phyloP scores from a whole-genome alignment of 1,140 invertebrate species.

The Panagrolaimus sp. region DNA sequence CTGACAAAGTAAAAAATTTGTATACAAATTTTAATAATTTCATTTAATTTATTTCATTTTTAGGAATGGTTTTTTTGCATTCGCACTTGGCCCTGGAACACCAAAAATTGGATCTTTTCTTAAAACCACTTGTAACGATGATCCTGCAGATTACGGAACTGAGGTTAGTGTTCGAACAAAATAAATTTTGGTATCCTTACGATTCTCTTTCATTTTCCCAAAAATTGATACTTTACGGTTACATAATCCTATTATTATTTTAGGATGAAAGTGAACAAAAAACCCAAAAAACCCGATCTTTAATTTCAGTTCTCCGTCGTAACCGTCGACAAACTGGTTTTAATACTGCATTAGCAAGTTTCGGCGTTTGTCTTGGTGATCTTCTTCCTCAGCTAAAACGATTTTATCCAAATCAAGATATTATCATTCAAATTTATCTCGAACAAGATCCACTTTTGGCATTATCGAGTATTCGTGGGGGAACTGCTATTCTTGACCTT shows the following conservation, averaged over 20 bases:
- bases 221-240: too few relatives aligned
- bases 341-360: slow-evolving; percentile 31
- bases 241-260: too few relatives aligned
- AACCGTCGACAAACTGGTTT: slow-evolving; percentile 26
- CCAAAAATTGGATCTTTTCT: slow-evolving; percentile 55
- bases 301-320: slow-evolving; percentile 8
- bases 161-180: slow-evolving; percentile 23
- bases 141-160: slow-evolving; percentile 52
- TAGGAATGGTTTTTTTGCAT: slow-evolving; percentile 47
- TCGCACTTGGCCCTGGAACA: slow-evolving; percentile 55
- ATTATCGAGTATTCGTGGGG: slow-evolving; percentile 43
- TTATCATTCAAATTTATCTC: slow-evolving; percentile 46
- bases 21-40: too few relatives aligned
- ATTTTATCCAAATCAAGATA: slow-evolving; percentile 52
- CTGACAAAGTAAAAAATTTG: slow-evolving; percentile 27
- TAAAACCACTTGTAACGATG: slow-evolving; percentile 53
- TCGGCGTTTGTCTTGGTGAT: slow-evolving; percentile 56
- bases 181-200: too few relatives aligned
- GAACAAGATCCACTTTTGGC: slow-evolving; percentile 48
- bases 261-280: too few relatives aligned
- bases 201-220: too few relatives aligned
- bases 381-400: slow-evolving; percentile 54
- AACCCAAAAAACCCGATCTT: too few relatives aligned
- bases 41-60: too few relatives aligned
- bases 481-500: slow-evolving; percentile 44